Conservation (phyloP, 2,888 invertebrate genomes). For the Pterobdella sp. region DNA sequence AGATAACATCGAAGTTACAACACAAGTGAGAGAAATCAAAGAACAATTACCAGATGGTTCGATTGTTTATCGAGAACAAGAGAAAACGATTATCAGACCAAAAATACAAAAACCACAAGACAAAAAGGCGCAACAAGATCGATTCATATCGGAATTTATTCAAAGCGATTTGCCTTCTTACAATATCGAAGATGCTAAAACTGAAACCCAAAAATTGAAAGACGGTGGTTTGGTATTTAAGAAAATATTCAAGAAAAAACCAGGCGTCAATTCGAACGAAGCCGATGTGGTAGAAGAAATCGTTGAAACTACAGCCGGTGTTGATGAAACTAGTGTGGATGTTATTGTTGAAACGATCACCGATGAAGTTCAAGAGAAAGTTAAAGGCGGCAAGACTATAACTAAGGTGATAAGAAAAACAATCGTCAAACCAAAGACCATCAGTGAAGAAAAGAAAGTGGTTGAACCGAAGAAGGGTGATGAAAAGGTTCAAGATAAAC, state of each 20-base stretch:
- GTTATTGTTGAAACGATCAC: conserved; percentile 13
- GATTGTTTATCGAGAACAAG: background rate
- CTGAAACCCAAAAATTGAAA: background rate
- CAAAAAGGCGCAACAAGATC: background rate
- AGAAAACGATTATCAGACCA: conserved; percentile 10
- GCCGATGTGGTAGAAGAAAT: conserved; percentile 21
- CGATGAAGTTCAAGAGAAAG: background rate
- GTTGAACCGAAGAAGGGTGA: no score
- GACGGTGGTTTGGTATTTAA: conserved; percentile 11
- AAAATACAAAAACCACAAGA: background rate
- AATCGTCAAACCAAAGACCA: conserved; percentile 13
- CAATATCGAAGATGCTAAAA: background rate
- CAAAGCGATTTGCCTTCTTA: conserved; percentile 11
- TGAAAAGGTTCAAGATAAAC: background rate
- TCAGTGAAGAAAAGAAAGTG: background rate
- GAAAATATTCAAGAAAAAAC: conserved; percentile 10
- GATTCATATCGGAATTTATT: conserved; percentile 10
- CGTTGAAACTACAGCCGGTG: conserved; percentile 2
- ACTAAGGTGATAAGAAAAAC: conserved; percentile 6
- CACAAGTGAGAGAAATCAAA: conserved; percentile 13
- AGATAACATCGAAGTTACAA: conserved; percentile 15
- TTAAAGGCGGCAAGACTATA: background rate
- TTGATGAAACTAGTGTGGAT: conserved; percentile 12
- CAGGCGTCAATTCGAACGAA: background rate
- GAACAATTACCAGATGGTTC: conserved; percentile 15